Conservation (phyloP, 2,113 vertebrate genomes). For the Hyperopisus bebe region DNA sequence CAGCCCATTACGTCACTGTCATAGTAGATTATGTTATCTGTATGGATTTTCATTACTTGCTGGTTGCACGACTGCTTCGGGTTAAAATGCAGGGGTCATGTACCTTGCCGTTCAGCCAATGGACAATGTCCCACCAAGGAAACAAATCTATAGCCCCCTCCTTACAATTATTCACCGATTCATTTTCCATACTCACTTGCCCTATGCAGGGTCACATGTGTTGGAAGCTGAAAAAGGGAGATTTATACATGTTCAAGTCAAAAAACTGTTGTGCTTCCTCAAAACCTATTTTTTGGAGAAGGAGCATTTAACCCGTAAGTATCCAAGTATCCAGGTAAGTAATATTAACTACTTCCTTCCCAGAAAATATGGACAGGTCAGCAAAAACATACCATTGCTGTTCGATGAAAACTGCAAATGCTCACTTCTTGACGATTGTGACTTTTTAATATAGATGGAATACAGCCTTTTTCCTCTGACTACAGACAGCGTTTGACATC, state of each 20-base stretch:
- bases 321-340: background rate
- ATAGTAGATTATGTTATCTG: background rate
- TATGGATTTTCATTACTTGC: background rate
- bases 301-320: background rate
- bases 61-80: background rate
- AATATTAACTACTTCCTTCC: background rate
- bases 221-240: background rate
- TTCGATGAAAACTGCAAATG: background rate
- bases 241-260: background rate
- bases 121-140: background rate
- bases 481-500: no score
- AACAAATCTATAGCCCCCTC: background rate
- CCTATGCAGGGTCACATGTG: background rate
- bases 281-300: background rate
- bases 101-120: background rate
- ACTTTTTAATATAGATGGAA: background rate
- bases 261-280: background rate
- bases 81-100: background rate
- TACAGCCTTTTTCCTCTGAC: background rate
- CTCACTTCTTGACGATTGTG: background rate
- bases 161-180: background rate
- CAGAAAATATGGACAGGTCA: background rate
- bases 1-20: background rate
- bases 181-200: background rate
- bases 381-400: background rate